Evolutionary conservation across 2,888 invertebrate genomes (phyloP), one percentile per base, ranked within the genome.

Genomic region (Danaus chrysippus): DNA sequence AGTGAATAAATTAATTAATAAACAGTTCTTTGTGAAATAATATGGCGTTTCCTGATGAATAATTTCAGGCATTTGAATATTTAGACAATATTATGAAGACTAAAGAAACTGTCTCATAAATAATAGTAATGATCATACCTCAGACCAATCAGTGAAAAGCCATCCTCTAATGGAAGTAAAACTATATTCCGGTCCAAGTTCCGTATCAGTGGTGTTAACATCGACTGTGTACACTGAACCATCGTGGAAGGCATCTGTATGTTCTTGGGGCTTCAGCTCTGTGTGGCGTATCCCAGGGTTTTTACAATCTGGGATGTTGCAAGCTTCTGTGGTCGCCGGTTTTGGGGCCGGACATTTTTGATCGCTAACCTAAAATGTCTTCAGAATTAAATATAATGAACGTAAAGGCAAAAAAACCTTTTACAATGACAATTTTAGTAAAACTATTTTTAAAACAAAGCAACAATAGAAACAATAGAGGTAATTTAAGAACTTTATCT

Each of bases 141-240:
- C 91, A 10, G 92, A 91, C 93, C 93, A 93, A 12, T 92, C 92
- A 0, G 93, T 92, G 62, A 85, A 91, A 56, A 93, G 89, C 93
- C 93, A 93, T 43, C 92, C 86, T 10, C 83, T 78, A 46, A 82
- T 77, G 46, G 81, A 77, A 70, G 81, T 84, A 42, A 84, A 83
- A n/a, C 78, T 83, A 54, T 90, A 89, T 68, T 85, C 84, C 0
- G 89, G 89, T 42, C 89, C 89, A 15, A 87, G 72, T 60, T 86
- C 83, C 15, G 75, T 63, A 15, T 84, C 83, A 0, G 84, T 75
- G n/a, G 75, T 76, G 61, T 91, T 88, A 1, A 87, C 81, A 19
- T 83, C 70, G 1, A 89, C 79, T 8, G 86, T 84, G 61, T 87
- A 89, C 11, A 90, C 82, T 0, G 88, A 90, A 2, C 88, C 87